Base-by-base conservation (phyloP, 2,888 invertebrate genomes). In the Mythimna pallens region DNA sequence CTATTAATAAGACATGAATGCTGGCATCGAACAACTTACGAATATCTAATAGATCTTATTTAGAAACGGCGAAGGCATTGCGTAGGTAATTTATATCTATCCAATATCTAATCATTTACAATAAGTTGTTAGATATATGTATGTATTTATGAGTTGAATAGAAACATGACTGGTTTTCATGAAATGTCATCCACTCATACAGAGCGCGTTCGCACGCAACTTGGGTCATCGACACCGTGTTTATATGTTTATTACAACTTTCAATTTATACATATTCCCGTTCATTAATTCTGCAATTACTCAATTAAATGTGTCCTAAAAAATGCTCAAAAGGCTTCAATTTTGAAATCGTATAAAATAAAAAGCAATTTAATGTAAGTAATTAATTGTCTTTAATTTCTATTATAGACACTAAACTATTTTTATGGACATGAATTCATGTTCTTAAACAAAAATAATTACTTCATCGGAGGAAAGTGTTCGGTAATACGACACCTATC, bases 111-210 rank as follows among this genome's bases (percentile, higher is more conserved):
- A 83, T 76, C 78, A 74, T 78, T 86, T 81, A 85, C 78, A 81
- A 86, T 85, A 86, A 82, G 76, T 80, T 80, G 80, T 81, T 81
- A 80, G 78, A 74, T 83, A 72, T 84, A 80, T 75, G 59, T 79
- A 73, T 76, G 62, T 78, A 81, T 84, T 78, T 84, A 82, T 81
- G 83, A 72, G 76, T 83, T 81, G 80, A 85, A 89, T 91, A 89
- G 89, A 89, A 88, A 89, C 88, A 89, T 87, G 87, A 90, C 90
- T 89, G 89, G 90, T 89, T 90, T 91, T 89, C 90, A 91, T 91
- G 90, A 93, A 93, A 93, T 93, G 93, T 91, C 93, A 93, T 89
- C 90, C 88, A 88, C 85, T 84, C 85, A 85, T 84, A 85, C 85
- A 88, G 78, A 84, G 78, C 74, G 82, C 73, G 74, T 78, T 87